Base-by-base conservation (phyloP, 2,888 invertebrate genomes). In the Alitta virens region DNA sequence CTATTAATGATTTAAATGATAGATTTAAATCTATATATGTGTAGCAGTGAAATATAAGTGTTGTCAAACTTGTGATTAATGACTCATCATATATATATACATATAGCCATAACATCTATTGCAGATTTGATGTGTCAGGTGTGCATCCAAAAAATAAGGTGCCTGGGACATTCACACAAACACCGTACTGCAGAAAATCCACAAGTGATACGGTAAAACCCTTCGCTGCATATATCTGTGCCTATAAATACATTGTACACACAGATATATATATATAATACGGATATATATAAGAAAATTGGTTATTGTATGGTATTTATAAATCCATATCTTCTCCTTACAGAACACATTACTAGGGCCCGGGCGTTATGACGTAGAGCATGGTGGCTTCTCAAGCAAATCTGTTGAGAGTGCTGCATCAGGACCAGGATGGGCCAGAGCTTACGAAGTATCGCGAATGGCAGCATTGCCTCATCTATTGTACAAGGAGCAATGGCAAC, bases 401-500 rank as follows among this genome's bases (percentile, higher is more conserved):
- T 58, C 74, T 5, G 75, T 79, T 1, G 73, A 73, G 7, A 70
- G 69, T 54, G 68, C 72, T 53, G 68, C 78, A 0, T 64, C 72
- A 1, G 79, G 80, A 0, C 77, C 80, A 21, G 80, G 80, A 3
- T 81, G 81, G 81, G 71, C 76, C 1, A 64, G 78, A 5, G 75
- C 75, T n/a, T 73, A 77, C 49, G 78, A 78, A 63, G 74, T 78
- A 59, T 73, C 77, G 51, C 66, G 75, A 40, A 71, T 78, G 71
- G 76, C 78, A 2, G 74, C 78, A 12, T 64, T 80, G 55, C 81
- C 81, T 3, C 79, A 79, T 65, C 71, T 80, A 2, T 72, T 81
- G 24, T 74, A 78, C 65, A 78, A 78, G 68, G 78, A 80, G 57
- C 78, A 79, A 63, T 79, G 79, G 80, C 75, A 78, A 63, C 63